Percentiles rank a stretch among this genome's conserved stretches.
phyloP scores from a whole-genome alignment of 2,888 invertebrate species.

The Lottia scabra region DNA sequence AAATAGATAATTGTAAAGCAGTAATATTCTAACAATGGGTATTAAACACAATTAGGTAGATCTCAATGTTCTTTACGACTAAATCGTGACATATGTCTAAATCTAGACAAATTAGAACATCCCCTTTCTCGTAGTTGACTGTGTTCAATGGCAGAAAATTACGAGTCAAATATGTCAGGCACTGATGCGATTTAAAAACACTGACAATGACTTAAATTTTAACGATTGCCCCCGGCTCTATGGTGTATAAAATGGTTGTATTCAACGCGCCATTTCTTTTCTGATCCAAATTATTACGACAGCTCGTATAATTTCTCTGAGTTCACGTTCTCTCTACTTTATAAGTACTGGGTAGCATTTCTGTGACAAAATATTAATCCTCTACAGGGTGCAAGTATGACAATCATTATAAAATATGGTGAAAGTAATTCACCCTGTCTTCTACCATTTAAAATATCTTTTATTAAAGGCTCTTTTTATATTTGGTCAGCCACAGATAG shows the following conservation, averaged over 20 bases:
- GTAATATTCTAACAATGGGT: neutral
- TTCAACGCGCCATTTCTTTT: neutral
- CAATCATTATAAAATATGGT: neutral
- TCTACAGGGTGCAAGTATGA: neutral
- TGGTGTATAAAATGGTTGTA: neutral
- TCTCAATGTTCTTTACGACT: neutral
- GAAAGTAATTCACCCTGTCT: neutral
- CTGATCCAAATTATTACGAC: neutral
- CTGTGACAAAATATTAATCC: neutral
- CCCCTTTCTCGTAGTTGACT: neutral
- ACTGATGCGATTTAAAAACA: neutral
- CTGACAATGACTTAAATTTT: constrained; percentile 4
- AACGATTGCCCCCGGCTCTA: neutral
- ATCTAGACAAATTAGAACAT: neutral
- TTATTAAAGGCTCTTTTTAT: no score
- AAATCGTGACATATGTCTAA: constrained; percentile 1
- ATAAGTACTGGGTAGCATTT: neutral
- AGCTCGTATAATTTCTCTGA: neutral
- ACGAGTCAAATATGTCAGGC: neutral
- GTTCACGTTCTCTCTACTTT: neutral
- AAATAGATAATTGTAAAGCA: neutral
- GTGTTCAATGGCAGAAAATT: neutral
- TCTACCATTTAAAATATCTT: no score
- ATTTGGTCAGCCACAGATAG: no score
- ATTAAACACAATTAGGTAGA: neutral